Evolutionary conservation across 2,888 invertebrate genomes (phyloP).

Genomic region (Drosophila acutilabella): DNA sequence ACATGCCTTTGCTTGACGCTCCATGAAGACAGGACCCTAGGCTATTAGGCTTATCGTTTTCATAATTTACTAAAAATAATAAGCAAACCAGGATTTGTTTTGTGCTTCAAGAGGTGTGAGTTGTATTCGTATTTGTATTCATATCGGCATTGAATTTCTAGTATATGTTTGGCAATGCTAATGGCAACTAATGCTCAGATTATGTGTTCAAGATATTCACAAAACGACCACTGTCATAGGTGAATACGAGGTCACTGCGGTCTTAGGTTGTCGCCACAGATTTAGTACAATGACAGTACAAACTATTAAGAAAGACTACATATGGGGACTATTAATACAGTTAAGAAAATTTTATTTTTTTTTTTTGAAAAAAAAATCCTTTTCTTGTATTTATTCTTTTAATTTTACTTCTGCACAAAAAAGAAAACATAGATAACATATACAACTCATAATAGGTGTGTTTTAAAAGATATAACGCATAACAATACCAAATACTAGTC

Average conservation of each 20-base stretch:
- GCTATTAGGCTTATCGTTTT: conserved; percentile 65
- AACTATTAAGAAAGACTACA: not conserved
- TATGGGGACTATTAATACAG: too few species aligned
- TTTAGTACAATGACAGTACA: not conserved
- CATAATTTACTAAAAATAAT: conserved; percentile 72
- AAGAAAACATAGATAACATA: too few species aligned
- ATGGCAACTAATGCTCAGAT: conserved; percentile 53
- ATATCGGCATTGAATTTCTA: conserved; percentile 7
- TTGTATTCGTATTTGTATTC: conserved; percentile 12
- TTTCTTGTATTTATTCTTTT: too few species aligned
- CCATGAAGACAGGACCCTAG: not conserved
- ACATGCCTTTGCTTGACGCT: conserved; percentile 45
- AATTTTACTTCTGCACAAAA: too few species aligned
- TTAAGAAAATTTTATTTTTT: too few species aligned
- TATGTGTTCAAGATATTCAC: conserved; percentile 34
- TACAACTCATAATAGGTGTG: too few species aligned
- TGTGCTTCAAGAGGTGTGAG: not conserved
- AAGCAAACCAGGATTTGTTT: conserved; percentile 51
- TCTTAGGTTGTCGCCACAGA: conserved; percentile 3
- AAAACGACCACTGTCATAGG: conserved; percentile 30
- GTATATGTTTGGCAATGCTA: conserved; percentile 24
- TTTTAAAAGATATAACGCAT: too few species aligned
- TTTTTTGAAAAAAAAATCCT: too few species aligned
- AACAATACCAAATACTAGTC: too few species aligned
- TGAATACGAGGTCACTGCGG: conserved; percentile 37